Percentiles rank a stretch among this genome's conserved stretches.
Evolutionary conservation across 1,140 invertebrate genomes (phyloP).

Genomic region (Drosophila grimshawi): DNA sequence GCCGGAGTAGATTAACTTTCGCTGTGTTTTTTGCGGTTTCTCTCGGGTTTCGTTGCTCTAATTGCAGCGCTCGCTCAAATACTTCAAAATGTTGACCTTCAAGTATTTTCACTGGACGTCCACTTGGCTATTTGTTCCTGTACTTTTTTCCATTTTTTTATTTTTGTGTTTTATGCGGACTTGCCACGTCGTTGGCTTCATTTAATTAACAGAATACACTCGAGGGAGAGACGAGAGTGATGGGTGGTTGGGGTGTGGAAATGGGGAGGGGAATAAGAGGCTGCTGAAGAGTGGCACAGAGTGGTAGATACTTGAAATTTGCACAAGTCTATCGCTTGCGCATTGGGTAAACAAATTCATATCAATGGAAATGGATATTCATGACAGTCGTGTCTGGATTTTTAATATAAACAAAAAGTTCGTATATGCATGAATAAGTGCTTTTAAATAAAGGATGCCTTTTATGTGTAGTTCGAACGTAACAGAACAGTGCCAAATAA

Average conservation of each 20-base stretch:
- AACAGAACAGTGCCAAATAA: constrained; percentile 66
- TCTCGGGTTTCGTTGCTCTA: constrained; percentile 42
- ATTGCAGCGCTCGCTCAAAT: constrained; percentile 59
- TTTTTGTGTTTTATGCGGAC: not conserved
- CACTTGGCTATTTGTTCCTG: constrained; percentile 11
- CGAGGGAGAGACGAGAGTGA: not conserved
- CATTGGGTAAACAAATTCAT: constrained; percentile 30
- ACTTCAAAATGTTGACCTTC: constrained; percentile 71
- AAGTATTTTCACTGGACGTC: constrained; percentile 55
- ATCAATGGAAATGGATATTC: constrained; percentile 26
- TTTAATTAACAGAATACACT: constrained; percentile 63
- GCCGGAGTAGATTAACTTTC: constrained; percentile 73
- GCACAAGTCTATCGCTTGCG: not conserved
- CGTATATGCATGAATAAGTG: constrained; percentile 67
- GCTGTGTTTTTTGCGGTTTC: constrained; percentile 65
- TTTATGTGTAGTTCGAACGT: constrained; percentile 54
- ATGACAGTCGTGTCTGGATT: constrained; percentile 26
- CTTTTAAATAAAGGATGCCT: constrained; percentile 69
- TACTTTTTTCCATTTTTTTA: not conserved
- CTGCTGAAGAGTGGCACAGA: constrained; percentile 8
- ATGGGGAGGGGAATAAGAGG: not conserved
- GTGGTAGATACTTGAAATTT: constrained; percentile 6
- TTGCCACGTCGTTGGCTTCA: constrained; percentile 39
- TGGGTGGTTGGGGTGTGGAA: too few relatives aligned
- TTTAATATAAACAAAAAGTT: constrained; percentile 66